Conservation (phyloP, 2,113 vertebrate genomes). For the Beaufortia kweichowensis region DNA sequence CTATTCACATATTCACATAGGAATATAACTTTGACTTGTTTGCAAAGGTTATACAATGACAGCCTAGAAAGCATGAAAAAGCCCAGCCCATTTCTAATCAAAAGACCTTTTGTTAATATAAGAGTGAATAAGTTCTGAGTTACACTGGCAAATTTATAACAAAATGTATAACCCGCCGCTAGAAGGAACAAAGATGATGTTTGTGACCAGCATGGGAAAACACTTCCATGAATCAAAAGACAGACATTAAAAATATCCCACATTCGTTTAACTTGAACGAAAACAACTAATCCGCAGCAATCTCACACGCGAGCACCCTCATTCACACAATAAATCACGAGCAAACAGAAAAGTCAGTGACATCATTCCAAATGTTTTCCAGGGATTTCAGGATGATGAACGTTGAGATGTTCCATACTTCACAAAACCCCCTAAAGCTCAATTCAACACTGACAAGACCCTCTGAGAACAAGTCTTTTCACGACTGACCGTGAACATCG, state of each 20-base stretch:
- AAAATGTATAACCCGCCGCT: too few relatives aligned
- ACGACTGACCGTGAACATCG: neutral
- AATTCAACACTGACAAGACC: neutral
- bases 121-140: neutral
- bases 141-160: neutral
- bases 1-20: neutral
- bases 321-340: neutral
- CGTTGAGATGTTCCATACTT: neutral
- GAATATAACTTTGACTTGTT: neutral
- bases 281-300: neutral
- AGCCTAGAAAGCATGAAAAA: neutral
- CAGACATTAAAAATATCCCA: neutral
- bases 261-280: neutral
- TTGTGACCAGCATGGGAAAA: neutral
- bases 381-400: conserved; percentile 16
- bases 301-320: neutral
- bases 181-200: too few relatives aligned
- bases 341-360: neutral
- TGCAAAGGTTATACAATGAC: neutral
- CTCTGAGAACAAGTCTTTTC: conserved; percentile 2
- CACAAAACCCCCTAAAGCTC: neutral
- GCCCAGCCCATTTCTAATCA: neutral
- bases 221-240: too few relatives aligned
- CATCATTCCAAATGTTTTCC: conserved; percentile 13
- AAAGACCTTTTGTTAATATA: neutral